These are phyloP conservation scores for Montipora cactus DNA, from an alignment of 64 coral and sea anemone genomes.

Conservation along the genomic window DNA sequence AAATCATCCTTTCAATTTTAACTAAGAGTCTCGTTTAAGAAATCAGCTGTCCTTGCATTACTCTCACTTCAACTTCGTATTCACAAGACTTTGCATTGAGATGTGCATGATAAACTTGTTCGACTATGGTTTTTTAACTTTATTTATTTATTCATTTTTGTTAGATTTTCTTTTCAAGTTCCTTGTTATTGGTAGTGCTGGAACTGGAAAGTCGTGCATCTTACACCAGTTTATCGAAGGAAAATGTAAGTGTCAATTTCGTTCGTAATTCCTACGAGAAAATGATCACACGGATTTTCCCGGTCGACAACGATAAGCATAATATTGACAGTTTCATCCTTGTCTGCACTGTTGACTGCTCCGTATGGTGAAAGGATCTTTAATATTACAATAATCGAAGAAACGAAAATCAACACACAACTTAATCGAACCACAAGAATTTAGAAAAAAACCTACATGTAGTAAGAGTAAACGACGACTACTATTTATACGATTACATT, in stretches of 20 bases:
- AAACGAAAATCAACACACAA: too few relatives aligned
- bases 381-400: too few relatives aligned
- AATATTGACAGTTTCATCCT: neutral
- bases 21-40: neutral
- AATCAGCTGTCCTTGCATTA: neutral
- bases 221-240: conserved; percentile 99
- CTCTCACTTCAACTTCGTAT: neutral
- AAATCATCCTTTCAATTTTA: neutral
- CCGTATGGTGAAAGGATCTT: too few relatives aligned
- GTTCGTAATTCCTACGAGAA: neutral
- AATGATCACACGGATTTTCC: too few relatives aligned
- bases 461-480: neutral
- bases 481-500: neutral
- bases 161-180: conserved; percentile 99
- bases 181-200: conserved; percentile 98
- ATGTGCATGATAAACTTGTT: neutral
- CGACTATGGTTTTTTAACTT: neutral
- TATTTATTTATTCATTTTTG: neutral
- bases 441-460: neutral
- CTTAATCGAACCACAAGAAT: too few relatives aligned
- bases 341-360: too few relatives aligned
- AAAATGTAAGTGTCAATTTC: conserved; percentile 86
- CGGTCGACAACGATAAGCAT: neutral
- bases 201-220: conserved; percentile 97
- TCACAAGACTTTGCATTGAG: neutral